Conservation (phyloP, 2,113 vertebrate species). For the Corapipo altera region DNA sequence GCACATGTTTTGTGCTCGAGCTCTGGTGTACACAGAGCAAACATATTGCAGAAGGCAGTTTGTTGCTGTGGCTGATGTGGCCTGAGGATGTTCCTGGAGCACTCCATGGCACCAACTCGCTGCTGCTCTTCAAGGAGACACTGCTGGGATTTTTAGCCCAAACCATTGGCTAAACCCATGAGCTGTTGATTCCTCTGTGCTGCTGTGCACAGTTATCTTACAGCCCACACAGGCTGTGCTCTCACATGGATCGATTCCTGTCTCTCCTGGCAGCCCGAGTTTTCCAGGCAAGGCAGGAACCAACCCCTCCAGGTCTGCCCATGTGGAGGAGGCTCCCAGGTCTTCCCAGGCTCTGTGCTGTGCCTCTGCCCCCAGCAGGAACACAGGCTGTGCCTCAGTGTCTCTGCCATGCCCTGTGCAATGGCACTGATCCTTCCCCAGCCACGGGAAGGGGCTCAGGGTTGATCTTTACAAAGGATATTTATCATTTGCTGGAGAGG, state of each 20-base stretch:
- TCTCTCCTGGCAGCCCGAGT: not conserved
- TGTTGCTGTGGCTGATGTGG: rapidly evolving
- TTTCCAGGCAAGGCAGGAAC: not conserved
- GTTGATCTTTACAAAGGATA: not conserved
- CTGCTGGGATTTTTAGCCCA: not conserved
- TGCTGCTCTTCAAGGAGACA: not conserved
- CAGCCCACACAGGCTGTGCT: not conserved
- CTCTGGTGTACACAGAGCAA: not conserved
- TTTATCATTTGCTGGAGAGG: not conserved
- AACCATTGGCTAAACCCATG: too few relatives aligned
- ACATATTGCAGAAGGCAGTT: not conserved
- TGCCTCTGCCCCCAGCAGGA: not conserved
- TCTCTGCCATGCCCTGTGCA: not conserved
- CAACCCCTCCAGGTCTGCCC: not conserved
- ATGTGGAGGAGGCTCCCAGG: not conserved
- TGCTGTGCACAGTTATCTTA: not conserved
- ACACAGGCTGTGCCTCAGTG: rapidly evolving
- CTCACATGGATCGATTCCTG: not conserved
- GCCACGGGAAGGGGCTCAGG: not conserved
- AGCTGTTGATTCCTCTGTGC: not conserved
- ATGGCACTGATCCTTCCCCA: not conserved
- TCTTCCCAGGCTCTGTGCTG: not conserved
- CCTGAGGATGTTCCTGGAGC: not conserved
- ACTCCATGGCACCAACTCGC: not conserved
- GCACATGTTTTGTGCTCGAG: not conserved